phyloP scores from a whole-genome alignment of 1,140 invertebrate species.

The Goniozus legneri region DNA sequence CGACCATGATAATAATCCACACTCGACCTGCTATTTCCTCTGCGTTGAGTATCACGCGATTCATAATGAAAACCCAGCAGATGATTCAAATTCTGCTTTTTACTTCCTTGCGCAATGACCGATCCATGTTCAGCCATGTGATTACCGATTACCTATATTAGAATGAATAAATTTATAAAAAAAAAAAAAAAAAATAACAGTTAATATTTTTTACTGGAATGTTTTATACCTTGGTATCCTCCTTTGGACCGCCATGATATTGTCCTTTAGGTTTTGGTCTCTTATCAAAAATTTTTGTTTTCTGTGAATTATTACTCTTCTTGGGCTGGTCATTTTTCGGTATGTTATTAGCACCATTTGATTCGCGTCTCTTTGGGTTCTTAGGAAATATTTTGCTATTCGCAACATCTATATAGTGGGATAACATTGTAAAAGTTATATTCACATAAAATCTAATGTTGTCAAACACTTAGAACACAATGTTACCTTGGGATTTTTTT shows the following conservation, averaged over 20 bases:
- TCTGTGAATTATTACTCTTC: constrained; percentile 60
- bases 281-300: constrained; percentile 66
- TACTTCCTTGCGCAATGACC: constrained; percentile 75
- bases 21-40: constrained; percentile 28
- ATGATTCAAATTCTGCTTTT: constrained; percentile 90
- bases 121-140: constrained; percentile 74
- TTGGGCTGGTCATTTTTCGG: constrained; percentile 61
- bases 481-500: constrained; percentile 67
- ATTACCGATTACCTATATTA: constrained; percentile 53
- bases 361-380: constrained; percentile 63
- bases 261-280: constrained; percentile 69
- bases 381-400: constrained; percentile 62
- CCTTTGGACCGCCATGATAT: constrained; percentile 65
- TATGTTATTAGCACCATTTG: constrained; percentile 49
- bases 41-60: constrained; percentile 55
- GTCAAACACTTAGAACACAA: too few relatives aligned
- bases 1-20: constrained; percentile 29
- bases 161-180: constrained; percentile 7
- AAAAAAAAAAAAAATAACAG: constrained; percentile 2
- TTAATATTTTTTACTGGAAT: too few relatives aligned
- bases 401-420: constrained; percentile 53
- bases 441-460: constrained; percentile 1
- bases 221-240: constrained; percentile 68
- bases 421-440: not conserved
- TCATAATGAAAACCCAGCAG: constrained; percentile 84